Conservation (phyloP, 2,888 invertebrate species). For the Minunthozetes semirufus region DNA sequence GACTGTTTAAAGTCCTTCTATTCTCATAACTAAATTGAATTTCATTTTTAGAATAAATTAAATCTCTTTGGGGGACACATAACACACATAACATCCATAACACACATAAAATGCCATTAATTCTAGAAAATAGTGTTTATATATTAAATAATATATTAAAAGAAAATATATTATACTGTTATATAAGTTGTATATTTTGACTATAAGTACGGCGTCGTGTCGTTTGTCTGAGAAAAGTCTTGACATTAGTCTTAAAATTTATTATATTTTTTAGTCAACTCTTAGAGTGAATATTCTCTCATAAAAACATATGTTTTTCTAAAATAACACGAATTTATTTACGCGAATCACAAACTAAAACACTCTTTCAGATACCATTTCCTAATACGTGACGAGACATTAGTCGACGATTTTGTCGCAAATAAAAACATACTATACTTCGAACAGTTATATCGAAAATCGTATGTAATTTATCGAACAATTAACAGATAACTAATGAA, state of each 20-base stretch:
- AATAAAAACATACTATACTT: no score
- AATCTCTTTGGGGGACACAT: not conserved
- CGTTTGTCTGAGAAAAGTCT: not conserved
- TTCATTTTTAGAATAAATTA: not conserved
- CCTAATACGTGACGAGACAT: no score
- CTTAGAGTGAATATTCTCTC: not conserved
- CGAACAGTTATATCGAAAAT: not conserved
- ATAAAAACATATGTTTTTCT: constrained; percentile 9
- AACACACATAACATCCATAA: no score
- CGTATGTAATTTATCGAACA: constrained; percentile 4
- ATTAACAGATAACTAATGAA: not conserved
- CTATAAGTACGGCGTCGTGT: not conserved
- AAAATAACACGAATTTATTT: not conserved
- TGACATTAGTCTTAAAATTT: not conserved
- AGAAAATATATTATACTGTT: not conserved
- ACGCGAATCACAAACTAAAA: no score
- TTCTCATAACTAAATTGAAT: not conserved
- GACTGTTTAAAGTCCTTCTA: not conserved
- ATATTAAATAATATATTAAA: not conserved
- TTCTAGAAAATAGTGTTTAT: not conserved
- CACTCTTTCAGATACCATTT: no score
- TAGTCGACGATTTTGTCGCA: no score
- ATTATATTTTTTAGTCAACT: not conserved
- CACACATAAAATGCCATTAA: constrained; percentile 7
- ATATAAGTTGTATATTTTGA: not conserved